Evolutionary conservation across 2,888 invertebrate species (phyloP).

Genomic region (Stramonita haemastoma): DNA sequence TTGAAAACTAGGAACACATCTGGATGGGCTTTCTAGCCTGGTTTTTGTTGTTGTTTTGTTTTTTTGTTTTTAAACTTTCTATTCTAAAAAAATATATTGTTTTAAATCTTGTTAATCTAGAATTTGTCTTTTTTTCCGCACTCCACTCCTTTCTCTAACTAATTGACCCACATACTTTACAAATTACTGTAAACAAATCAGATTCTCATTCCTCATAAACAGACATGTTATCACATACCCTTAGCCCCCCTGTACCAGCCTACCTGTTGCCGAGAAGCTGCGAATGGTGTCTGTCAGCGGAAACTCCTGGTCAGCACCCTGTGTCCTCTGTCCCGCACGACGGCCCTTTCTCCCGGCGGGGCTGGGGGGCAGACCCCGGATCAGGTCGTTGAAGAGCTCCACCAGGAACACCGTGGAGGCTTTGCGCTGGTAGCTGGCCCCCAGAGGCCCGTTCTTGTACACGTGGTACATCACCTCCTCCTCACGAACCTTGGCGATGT

Average conservation of each 20-base stretch:
- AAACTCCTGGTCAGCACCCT: constrained; percentile 30
- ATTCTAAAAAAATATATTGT: no score
- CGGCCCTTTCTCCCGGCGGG: constrained; percentile 30
- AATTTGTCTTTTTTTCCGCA: no score
- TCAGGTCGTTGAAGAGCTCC: constrained; percentile 63
- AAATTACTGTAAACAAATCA: no score
- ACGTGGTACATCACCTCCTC: constrained; percentile 49
- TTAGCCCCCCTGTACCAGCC: neutral
- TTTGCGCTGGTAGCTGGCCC: constrained; percentile 48
- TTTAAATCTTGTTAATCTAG: no score
- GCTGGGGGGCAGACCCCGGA: constrained; percentile 55
- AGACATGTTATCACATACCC: no score
- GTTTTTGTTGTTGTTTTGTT: no score
- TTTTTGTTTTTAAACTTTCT: no score
- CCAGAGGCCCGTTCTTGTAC: constrained; percentile 49
- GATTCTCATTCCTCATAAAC: no score
- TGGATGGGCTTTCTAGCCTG: no score
- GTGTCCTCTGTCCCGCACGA: neutral
- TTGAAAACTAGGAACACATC: no score
- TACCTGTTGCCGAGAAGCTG: constrained; percentile 65
- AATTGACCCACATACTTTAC: no score
- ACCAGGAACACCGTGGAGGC: constrained; percentile 77
- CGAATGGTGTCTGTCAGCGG: constrained; percentile 65
- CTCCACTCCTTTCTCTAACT: no score
- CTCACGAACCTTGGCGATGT: constrained; percentile 16